These are phyloP conservation scores for Leptinotarsa juncta DNA, from an alignment of 2,888 invertebrate species.

Conservation along the genomic window DNA sequence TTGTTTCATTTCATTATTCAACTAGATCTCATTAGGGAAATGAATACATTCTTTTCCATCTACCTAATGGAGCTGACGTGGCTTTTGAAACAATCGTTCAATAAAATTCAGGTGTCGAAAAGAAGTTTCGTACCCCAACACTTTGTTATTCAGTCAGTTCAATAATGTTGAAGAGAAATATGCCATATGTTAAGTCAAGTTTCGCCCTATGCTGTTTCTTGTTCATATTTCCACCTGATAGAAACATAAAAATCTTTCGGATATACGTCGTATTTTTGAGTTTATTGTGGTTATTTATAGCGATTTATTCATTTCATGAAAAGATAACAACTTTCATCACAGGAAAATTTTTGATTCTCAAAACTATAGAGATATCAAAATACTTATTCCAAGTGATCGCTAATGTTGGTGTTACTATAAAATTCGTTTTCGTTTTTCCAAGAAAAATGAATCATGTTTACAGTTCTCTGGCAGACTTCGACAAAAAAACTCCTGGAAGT, in stretches of 20 bases:
- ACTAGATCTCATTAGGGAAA: too few relatives aligned
- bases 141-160: neutral
- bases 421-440: neutral
- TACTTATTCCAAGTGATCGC: too few relatives aligned
- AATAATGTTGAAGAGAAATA: neutral
- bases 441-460: neutral
- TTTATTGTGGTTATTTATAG: neutral
- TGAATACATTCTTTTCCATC: neutral
- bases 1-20: too few relatives aligned
- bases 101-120: neutral
- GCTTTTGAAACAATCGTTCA: neutral
- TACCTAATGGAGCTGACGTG: neutral
- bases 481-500: neutral
- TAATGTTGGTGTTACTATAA: neutral
- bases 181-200: neutral
- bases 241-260: neutral
- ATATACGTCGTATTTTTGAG: neutral
- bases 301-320: neutral
- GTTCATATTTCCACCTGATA: neutral
- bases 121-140: neutral
- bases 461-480: neutral
- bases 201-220: neutral
- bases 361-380: neutral
- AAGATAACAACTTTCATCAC: neutral
- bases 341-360: neutral